Conservation (phyloP, 2,797 vertebrate species). For the Hephaestus fuliginosus region DNA sequence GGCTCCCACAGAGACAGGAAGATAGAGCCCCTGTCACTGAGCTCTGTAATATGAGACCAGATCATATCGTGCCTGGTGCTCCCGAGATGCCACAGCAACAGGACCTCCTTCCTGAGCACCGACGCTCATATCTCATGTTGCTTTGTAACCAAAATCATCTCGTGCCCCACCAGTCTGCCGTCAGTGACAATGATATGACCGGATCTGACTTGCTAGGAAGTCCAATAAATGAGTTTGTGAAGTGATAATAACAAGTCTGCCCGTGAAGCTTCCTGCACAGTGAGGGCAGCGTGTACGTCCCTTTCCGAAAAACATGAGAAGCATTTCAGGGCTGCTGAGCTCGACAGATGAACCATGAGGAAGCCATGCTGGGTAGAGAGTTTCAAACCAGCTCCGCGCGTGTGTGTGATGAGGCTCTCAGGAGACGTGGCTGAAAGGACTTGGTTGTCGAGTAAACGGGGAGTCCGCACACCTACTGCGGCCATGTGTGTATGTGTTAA, state of each 20-base stretch:
- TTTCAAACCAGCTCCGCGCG: slow-evolving; percentile 45
- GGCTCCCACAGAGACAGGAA: slow-evolving; percentile 60
- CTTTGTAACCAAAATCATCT: slow-evolving; percentile 38
- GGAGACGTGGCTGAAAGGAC: slow-evolving; percentile 28
- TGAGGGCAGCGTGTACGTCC: slow-evolving; percentile 4
- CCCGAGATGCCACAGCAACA: slow-evolving; percentile 46
- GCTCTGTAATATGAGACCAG: slow-evolving; percentile 62
- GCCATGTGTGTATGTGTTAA: background rate
- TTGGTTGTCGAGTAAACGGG: slow-evolving; percentile 6
- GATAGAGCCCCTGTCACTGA: slow-evolving; percentile 63
- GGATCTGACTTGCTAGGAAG: slow-evolving; percentile 23
- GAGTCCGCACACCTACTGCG: background rate
- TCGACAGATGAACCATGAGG: slow-evolving; percentile 57
- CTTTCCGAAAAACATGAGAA: slow-evolving; percentile 55
- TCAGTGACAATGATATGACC: slow-evolving; percentile 5
- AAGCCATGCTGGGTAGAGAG: slow-evolving; percentile 44
- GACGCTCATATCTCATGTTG: slow-evolving; percentile 19
- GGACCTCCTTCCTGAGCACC: slow-evolving; percentile 26
- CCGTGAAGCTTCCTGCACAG: slow-evolving; percentile 10
- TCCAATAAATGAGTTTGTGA: slow-evolving; percentile 45
- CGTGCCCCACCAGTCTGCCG: background rate
- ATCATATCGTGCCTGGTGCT: slow-evolving; percentile 50
- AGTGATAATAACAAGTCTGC: slow-evolving; percentile 23
- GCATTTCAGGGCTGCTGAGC: slow-evolving; percentile 62
- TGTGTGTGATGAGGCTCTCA: slow-evolving; percentile 1